Percentiles rank a stretch among this genome's conserved stretches.
phyloP scores from a whole-genome alignment of 2,113 vertebrate species.

The Amphiprion percula region DNA sequence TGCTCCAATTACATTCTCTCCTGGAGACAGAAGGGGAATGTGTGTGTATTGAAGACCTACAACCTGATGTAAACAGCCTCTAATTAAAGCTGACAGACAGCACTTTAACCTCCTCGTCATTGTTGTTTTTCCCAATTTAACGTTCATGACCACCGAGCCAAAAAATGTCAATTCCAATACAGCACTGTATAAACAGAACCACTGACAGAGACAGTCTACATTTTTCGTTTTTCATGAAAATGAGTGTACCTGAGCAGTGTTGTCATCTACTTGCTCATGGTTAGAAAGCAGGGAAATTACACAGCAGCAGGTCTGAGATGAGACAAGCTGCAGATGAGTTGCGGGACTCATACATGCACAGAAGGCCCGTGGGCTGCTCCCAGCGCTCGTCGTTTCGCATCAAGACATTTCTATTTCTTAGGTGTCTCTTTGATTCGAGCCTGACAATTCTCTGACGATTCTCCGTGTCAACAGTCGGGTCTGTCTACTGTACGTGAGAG shows the following conservation, averaged over 20 bases:
- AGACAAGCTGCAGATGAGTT: slow-evolving; percentile 34
- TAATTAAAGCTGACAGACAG: too few species aligned
- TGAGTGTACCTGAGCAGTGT: neutral
- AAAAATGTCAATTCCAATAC: neutral
- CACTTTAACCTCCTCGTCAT: neutral
- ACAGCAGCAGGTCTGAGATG: slow-evolving; percentile 38
- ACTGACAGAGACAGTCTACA: neutral
- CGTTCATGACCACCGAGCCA: neutral
- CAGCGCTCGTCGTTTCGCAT: slow-evolving; percentile 27
- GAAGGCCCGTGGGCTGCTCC: slow-evolving; percentile 52
- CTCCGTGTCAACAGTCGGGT: slow-evolving; percentile 52
- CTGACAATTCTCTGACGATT: slow-evolving; percentile 50
- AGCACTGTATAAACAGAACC: neutral
- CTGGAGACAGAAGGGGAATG: neutral
- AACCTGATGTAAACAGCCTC: neutral
- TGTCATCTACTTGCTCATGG: slow-evolving; percentile 13
- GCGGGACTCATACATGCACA: slow-evolving; percentile 17
- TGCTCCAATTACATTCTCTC: neutral
- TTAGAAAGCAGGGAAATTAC: slow-evolving; percentile 52
- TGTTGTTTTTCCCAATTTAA: neutral
- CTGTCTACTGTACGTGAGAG: slow-evolving; percentile 26
- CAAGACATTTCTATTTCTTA: slow-evolving; percentile 44
- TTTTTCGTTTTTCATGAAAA: neutral
- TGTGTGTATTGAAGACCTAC: neutral
- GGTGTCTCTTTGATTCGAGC: slow-evolving; percentile 57